Base-by-base conservation (phyloP, 2,888 invertebrate genomes). In the Biston betularia region DNA sequence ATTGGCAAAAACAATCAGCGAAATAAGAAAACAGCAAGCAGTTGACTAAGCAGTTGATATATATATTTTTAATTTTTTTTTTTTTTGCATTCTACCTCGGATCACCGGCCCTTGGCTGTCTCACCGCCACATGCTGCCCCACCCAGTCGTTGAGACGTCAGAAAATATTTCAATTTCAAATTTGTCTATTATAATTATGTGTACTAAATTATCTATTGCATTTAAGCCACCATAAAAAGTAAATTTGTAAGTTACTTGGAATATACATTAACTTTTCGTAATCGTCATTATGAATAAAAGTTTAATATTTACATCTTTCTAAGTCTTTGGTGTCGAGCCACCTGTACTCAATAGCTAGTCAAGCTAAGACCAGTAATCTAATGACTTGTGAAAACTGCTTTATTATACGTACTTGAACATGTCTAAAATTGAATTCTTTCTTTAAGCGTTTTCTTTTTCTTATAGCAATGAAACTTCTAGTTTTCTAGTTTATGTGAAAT, bases 291-390 rank as follows among this genome's bases (percentile, higher is more conserved):
- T 48, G 3, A 2, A 8, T 11, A 40, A 67, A 12, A 42, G 53
- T 74, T 9, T 77, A 49, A 44, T 60, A 74, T 68, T 75, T 75
- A 12, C 58, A 33, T 0, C 71, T 50, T 65, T 79, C 79, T 9
- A 79, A 34, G 0, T 65, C 10, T 65, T 81, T 82, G 0, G 79
- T 78, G n/a, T 80, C 75, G 11, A 80, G 66, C 75, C 73, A 78
- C 6, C 79, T 76, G 60, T 81, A 81, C 56, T 78, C 74, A 12
- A 79, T 69, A 1, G 77, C 81, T 44, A n/a, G 44, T 12, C 44
- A 44, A 6, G 12, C 11, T 3, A n/a, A 44, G 11, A 44, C 12
- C n/a, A 82, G 63, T 33, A 71, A 56, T 0, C 78, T 76, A 24
- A 75, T 8, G 0, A 78, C 15, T 7, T 68, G 64, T 1, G 80